Evolutionary conservation across 2,797 vertebrate species (phyloP), one percentile per base, ranked within the genome.

Genomic region (Capromys pilorides): DNA sequence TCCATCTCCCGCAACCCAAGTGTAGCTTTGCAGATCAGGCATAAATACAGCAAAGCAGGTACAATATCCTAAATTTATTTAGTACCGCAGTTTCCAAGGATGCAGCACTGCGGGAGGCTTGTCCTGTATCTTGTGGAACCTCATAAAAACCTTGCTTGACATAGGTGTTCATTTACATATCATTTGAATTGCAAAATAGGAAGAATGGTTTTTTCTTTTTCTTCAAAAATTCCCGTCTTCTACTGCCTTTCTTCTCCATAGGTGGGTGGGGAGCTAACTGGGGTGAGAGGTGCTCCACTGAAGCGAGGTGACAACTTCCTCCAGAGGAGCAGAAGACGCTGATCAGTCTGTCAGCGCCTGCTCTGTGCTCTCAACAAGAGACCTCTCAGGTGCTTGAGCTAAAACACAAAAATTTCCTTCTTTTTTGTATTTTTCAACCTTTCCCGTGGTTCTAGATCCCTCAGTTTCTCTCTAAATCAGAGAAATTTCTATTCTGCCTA

Each of bases 141-240:
- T 83, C 19, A 61, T 88, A 77, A 79, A 88, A 95, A 93, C 21
- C 77, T 86, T 73, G 61, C 80, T 86, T 73, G 71, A 86, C 49
- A 80, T 24, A 39, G 78, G 26, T 41, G 67, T 79, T 83, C 90
- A 94, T 94, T 94, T 96, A 45, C 89, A 57, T 77, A 39, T 61
- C 26, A 62, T 24, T 93, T 90, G 79, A 91, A 80, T 94, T 93
- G 59, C 69, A 96, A 97, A 96, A 75, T 33, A 95, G 26, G 89
- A 69, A 75, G 80, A 69, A 4, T 57, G 26, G 31, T 45, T 92
- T 89, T 80, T 39, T 92, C 82, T 57, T 57, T 19, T 19, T 16
- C 16, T 14, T 14, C 61, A 8, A 33, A 79, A 62, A 90, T 45
- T 67, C 67, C 8, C 94, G 18, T 82, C 78, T 94, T 51, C 21